Evolutionary conservation across 1,140 invertebrate species (phyloP).

Genomic region (Acromyrmex echinatior): DNA sequence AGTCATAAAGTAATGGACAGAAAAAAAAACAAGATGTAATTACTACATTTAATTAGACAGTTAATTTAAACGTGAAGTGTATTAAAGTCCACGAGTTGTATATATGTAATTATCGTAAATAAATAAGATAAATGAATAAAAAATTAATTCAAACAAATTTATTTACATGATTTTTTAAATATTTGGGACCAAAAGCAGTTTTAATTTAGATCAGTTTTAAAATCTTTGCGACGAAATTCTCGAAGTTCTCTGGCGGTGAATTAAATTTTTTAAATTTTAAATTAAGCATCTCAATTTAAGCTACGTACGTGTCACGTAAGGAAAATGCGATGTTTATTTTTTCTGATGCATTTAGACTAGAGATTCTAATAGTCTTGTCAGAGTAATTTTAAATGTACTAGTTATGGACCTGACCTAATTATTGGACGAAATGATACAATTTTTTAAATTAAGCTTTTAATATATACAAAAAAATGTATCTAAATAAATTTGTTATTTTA

Average conservation of each 20-base stretch:
- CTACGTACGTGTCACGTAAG: background rate
- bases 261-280: background rate
- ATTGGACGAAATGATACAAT: too few species aligned
- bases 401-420: too few species aligned
- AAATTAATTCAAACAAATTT: background rate
- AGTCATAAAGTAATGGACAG: too few species aligned
- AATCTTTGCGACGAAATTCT: background rate
- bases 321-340: conserved; percentile 4
- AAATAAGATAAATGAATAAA: background rate
- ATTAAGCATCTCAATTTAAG: conserved; percentile 1
- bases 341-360: background rate
- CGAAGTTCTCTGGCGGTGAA: too few species aligned
- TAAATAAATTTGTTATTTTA: too few species aligned
- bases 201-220: conserved; percentile 9
- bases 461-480: too few species aligned
- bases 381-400: too few species aligned
- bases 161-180: background rate
- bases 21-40: too few species aligned
- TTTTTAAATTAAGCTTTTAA: too few species aligned
- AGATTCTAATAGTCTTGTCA: too few species aligned
- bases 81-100: background rate
- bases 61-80: background rate
- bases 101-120: background rate
- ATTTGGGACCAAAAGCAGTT: background rate
- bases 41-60: background rate